phyloP scores from a whole-genome alignment of 2,113 vertebrate species.

The Albula glossodonta region DNA sequence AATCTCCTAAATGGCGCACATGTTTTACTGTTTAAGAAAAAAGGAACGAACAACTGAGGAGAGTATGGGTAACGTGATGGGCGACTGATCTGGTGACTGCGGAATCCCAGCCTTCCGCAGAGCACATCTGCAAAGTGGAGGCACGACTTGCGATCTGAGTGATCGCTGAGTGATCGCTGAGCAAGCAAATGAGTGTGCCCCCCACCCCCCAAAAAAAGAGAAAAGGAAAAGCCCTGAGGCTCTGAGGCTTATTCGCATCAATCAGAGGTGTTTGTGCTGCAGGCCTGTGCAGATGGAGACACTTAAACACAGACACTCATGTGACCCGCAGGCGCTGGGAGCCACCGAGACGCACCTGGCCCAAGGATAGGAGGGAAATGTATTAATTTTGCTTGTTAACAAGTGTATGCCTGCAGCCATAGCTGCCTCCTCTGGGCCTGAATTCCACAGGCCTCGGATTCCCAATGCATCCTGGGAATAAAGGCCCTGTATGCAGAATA shows the following conservation, averaged over 20 bases:
- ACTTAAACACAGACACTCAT: neutral
- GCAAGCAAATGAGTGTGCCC: neutral
- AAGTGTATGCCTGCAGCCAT: neutral
- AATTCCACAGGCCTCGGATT: no score
- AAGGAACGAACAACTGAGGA: neutral
- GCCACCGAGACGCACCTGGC: no score
- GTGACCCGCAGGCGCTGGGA: neutral
- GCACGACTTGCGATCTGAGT: neutral
- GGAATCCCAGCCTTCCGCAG: neutral
- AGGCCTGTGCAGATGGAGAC: neutral
- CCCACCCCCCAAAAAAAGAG: no score
- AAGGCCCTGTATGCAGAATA: no score
- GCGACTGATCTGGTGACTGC: neutral
- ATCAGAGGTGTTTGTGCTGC: neutral
- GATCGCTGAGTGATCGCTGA: neutral
- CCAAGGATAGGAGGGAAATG: neutral
- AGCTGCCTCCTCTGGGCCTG: no score
- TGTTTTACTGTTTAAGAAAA: neutral
- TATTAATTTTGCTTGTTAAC: neutral
- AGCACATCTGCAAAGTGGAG: neutral
- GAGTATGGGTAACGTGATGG: neutral
- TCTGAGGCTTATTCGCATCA: neutral
- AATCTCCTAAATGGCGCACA: neutral
- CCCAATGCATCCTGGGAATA: no score
- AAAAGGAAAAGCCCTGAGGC: neutral